These are phyloP conservation scores for Centrocercus urophasianus DNA, from an alignment of 2,113 vertebrate genomes.

Conservation along the genomic window DNA sequence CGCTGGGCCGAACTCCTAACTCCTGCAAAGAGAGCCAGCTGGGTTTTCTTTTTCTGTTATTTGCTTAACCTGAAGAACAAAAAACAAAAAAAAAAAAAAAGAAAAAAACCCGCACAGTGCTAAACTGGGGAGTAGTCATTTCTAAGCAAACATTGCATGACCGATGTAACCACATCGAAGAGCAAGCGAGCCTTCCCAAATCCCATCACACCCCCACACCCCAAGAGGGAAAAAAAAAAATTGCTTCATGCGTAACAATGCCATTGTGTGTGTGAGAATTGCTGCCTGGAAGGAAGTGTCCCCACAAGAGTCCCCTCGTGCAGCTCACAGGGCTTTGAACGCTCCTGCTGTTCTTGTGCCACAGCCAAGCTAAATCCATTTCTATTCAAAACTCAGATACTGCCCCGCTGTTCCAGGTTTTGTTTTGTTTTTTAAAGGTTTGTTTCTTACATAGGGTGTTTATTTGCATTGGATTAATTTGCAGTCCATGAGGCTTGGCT, in stretches of 20 bases:
- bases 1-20: background rate
- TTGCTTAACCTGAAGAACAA: background rate
- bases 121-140: background rate
- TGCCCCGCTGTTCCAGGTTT: constrained; percentile 25
- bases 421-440: constrained; percentile 19
- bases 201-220: background rate
- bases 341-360: constrained; percentile 25
- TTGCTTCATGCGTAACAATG: constrained; percentile 42
- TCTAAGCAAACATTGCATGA: background rate
- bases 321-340: background rate
- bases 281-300: constrained; percentile 57
- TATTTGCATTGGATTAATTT: constrained; percentile 8
- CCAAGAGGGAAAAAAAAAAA: background rate
- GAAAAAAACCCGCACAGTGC: background rate
- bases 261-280: constrained; percentile 56
- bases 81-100: background rate
- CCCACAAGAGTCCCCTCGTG: background rate
- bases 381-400: constrained; percentile 48
- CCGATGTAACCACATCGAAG: constrained; percentile 1
- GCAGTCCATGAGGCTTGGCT: background rate
- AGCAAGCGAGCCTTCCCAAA: background rate
- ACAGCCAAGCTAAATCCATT: constrained; percentile 61
- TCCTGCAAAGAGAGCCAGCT: background rate
- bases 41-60: background rate
- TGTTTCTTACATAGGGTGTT: background rate